These are phyloP conservation scores for Pseudomyrmex cubaensis DNA, from an alignment of 1,140 invertebrate species.

Conservation along the genomic window DNA sequence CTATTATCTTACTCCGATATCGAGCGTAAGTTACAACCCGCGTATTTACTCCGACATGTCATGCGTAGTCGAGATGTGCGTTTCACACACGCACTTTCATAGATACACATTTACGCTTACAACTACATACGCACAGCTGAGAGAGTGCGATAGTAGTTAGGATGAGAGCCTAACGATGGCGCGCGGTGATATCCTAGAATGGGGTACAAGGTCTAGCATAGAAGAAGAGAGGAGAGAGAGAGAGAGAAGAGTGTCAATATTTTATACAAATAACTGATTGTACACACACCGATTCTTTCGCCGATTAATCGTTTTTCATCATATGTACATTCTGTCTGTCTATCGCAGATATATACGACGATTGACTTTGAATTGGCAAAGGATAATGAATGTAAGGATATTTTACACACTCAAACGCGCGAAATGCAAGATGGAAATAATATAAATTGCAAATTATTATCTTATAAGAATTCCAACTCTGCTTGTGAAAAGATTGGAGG, in stretches of 20 bases:
- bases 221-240: no score
- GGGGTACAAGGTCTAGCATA: constrained; percentile 14
- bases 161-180: constrained; percentile 69
- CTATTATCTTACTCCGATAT: neutral
- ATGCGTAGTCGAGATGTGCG: constrained; percentile 2
- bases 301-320: neutral
- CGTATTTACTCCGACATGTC: neutral
- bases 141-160: constrained; percentile 61
- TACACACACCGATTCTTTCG: neutral
- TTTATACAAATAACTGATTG: neutral
- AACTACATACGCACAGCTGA: constrained; percentile 47
- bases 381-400: neutral
- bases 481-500: neutral
- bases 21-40: neutral
- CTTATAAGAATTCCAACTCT: neutral
- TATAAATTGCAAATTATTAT: neutral
- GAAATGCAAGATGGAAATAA: neutral
- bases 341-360: neutral
- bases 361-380: neutral
- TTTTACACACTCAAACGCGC: constrained; percentile 11
- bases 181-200: constrained; percentile 62
- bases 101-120: constrained; percentile 24
- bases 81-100: constrained; percentile 22
- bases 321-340: neutral
- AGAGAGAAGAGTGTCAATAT: neutral